These are phyloP conservation scores for Dendrocopos noguchii DNA, from an alignment of 2,113 vertebrate species.

Conservation along the genomic window DNA sequence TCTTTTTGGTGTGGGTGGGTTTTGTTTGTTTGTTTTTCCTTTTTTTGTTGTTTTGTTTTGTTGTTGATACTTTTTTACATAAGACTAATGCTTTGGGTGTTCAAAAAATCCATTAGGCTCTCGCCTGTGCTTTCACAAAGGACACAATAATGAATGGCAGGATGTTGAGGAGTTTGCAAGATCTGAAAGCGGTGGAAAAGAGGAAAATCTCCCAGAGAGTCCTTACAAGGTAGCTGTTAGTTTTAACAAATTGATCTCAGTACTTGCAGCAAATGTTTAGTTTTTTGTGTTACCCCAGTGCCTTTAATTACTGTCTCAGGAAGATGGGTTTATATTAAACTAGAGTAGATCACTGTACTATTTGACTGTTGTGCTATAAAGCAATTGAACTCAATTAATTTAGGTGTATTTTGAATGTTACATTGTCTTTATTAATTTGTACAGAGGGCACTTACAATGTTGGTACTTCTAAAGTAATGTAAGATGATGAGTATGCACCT, in stretches of 20 bases:
- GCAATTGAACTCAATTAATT: neutral
- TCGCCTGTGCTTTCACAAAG: slow-evolving; percentile 94
- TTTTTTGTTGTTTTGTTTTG: neutral
- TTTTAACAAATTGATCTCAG: neutral
- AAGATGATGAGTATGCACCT: neutral
- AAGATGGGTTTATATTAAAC: neutral
- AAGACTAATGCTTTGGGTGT: neutral
- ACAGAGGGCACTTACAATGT: neutral
- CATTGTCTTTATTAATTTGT: neutral
- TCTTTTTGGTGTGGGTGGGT: too few species aligned
- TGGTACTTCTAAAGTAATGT: neutral
- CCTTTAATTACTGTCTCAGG: neutral
- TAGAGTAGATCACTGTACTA: neutral
- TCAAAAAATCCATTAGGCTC: slow-evolving; percentile 80
- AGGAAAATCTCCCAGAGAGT: slow-evolving; percentile 77
- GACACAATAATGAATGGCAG: slow-evolving; percentile 91
- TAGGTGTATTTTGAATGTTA: neutral
- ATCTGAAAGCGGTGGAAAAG: slow-evolving; percentile 85
- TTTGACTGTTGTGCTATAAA: neutral
- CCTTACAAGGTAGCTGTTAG: slow-evolving; percentile 82
- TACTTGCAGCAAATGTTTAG: neutral
- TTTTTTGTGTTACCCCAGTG: neutral
- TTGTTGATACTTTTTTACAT: neutral
- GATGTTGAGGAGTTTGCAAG: slow-evolving; percentile 91
- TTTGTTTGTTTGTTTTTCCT: neutral